Evolutionary conservation across 1,140 invertebrate genomes (phyloP).

Genomic region (Brachionus angularis): DNA sequence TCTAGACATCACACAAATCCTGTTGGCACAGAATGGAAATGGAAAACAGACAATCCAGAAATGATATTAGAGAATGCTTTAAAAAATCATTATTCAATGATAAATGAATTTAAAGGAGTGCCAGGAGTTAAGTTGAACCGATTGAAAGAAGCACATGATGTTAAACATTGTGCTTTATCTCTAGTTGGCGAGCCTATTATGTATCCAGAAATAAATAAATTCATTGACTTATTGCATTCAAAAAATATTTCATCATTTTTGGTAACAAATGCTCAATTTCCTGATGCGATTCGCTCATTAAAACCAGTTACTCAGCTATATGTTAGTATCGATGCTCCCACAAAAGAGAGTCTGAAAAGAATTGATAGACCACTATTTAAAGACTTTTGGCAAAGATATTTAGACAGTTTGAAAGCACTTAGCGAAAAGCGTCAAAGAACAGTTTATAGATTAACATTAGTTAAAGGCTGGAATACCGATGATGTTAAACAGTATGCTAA

Average conservation of each 20-base stretch:
- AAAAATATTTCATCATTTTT: constrained; percentile 64
- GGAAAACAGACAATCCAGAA: constrained; percentile 65
- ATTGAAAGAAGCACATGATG: constrained; percentile 61
- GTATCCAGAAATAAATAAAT: constrained; percentile 66
- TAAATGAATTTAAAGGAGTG: constrained; percentile 65
- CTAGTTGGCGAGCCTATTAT: constrained; percentile 68
- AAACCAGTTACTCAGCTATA: constrained; percentile 66
- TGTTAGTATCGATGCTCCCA: constrained; percentile 66
- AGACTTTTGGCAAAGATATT: constrained; percentile 66
- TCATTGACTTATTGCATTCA: constrained; percentile 61
- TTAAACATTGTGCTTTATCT: constrained; percentile 65
- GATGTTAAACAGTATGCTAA: constrained; percentile 65
- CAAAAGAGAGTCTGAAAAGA: constrained; percentile 66
- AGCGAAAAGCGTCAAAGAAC: constrained; percentile 64
- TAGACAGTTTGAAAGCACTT: constrained; percentile 62
- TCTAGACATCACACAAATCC: constrained; percentile 69
- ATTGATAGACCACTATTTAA: constrained; percentile 65
- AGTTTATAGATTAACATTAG: constrained; percentile 66
- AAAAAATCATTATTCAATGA: constrained; percentile 63
- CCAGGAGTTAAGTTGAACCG: constrained; percentile 63
- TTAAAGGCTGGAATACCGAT: constrained; percentile 65
- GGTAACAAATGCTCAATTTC: constrained; percentile 68
- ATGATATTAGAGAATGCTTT: constrained; percentile 62
- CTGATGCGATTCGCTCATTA: constrained; percentile 63
- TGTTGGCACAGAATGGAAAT: constrained; percentile 68